Conservation (phyloP, 1,140 invertebrate species). For the Diploscapter pachys region DNA sequence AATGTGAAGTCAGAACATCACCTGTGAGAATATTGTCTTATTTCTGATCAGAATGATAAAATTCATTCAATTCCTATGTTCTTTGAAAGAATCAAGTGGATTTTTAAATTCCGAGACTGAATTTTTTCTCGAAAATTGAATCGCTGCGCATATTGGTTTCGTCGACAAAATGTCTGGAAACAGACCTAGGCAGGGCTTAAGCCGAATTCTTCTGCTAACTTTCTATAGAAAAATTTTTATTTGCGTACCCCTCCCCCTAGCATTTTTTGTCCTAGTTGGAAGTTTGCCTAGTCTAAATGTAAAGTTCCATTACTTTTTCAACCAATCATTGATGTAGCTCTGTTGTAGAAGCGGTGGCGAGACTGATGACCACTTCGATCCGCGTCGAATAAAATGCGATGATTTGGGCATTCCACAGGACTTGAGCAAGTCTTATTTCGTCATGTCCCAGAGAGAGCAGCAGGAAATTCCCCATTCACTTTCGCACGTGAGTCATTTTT, state of each 20-base stretch:
- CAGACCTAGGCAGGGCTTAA: no score
- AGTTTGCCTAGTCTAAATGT: neutral
- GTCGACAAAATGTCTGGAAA: neutral
- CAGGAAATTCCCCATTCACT: conserved; percentile 6
- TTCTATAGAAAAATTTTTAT: no score
- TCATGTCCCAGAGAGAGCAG: conserved; percentile 13
- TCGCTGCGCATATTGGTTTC: neutral
- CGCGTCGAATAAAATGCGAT: conserved; percentile 18
- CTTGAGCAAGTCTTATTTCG: conserved; percentile 16
- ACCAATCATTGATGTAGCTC: neutral
- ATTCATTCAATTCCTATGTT: no score
- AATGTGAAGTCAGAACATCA: no score
- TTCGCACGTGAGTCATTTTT: conserved; percentile 10
- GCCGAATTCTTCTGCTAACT: no score
- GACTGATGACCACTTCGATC: conserved; percentile 30
- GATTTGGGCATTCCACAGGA: conserved; percentile 33
- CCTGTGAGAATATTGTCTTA: no score
- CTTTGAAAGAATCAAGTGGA: no score
- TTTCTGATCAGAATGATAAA: no score
- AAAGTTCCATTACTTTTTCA: neutral
- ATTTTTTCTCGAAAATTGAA: no score
- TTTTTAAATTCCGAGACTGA: no score
- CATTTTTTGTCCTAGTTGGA: neutral
- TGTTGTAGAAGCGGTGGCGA: conserved; percentile 18
- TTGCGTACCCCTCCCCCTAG: neutral